Evolutionary conservation across 35 echinoderm and acorn worm species (phyloP), one percentile per base, ranked within the genome.

Genomic region (Chiridota heheva): DNA sequence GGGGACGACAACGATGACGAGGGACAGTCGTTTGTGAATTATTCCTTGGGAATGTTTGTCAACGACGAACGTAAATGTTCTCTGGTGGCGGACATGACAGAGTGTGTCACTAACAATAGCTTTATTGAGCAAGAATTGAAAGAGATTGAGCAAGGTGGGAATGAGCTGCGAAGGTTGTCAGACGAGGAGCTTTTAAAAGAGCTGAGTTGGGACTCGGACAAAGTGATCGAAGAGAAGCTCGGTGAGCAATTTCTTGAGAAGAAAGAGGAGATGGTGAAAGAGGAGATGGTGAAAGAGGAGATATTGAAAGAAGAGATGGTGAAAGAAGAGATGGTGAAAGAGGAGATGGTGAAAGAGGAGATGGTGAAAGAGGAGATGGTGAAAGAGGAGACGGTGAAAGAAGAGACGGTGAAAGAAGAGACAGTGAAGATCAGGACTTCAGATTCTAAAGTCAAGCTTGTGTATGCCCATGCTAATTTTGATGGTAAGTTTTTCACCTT

Each of bases 41-140:
- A 86, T 41, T 91, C 93, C 5, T 87, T 89, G 1, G 88, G 86
- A 20, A 46, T 97, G 7, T 97, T 97, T 59, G 71, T 83, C 32
- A 84, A 42, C 10, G 88, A 97, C 55, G 83, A 75, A 7, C 63
- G 68, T 30, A 72, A 81, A 20, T 85, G 86, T 38, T 88, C 93
- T 4, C 44, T 83, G 68, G 88, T 97, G 1, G 83, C 84, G 2
- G 93, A 97, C 10, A 84, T 97, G 37, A 88, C 74, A 2, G 93
- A 97, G 55, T 91, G 83, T 25, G 61, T 97, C 62, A 53, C 48
- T 12, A 81, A 86, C 61, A 88, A 69, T 17, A 71, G 84, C 42
- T 42, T 38, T 0, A 73, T 76, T 5, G 76, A 87, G 26, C 44
- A 58, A 22, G 66, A 84, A 38, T 58, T 91, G 16, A 39, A 84